A percentile compares a stretch with the other conserved stretches of the same genome.
phyloP scores from a whole-genome alignment of 1,140 invertebrate genomes.

The Caenorhabditis inopinata region DNA sequence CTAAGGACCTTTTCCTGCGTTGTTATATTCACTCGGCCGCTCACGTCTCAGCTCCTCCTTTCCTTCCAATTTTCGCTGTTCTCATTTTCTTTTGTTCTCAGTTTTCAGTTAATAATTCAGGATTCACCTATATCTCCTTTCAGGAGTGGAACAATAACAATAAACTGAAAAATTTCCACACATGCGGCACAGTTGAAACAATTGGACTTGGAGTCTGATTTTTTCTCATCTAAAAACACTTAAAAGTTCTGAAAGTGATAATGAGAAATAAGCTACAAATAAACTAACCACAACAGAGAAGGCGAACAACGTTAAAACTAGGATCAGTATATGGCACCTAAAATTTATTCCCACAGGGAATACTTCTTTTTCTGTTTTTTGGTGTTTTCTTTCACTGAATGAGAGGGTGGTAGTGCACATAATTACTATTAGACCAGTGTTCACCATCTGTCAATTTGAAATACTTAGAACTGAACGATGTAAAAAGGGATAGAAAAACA shows the following conservation, averaged over 20 bases:
- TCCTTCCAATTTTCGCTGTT: background rate
- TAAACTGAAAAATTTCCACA: background rate
- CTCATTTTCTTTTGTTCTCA: conserved; percentile 7
- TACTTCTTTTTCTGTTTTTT: background rate
- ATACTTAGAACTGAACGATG: background rate
- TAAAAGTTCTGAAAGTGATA: background rate
- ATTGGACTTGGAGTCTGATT: too few species aligned
- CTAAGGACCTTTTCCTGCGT: conserved; percentile 21
- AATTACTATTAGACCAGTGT: background rate
- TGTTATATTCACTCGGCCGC: conserved; percentile 1
- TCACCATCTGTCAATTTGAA: background rate
- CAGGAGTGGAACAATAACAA: background rate
- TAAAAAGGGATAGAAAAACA: background rate
- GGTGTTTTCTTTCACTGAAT: background rate
- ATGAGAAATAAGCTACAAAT: background rate
- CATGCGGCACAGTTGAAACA: too few species aligned
- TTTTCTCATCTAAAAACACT: too few species aligned
- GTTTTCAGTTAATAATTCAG: background rate
- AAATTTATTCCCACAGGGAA: background rate
- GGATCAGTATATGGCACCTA: background rate
- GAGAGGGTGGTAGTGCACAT: background rate
- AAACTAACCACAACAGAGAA: background rate
- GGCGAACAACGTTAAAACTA: background rate
- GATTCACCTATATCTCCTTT: background rate
- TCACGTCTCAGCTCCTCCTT: conserved; percentile 5